Evolutionary conservation across 2,888 invertebrate species (phyloP).

Genomic region (Cheilosia urbana): DNA sequence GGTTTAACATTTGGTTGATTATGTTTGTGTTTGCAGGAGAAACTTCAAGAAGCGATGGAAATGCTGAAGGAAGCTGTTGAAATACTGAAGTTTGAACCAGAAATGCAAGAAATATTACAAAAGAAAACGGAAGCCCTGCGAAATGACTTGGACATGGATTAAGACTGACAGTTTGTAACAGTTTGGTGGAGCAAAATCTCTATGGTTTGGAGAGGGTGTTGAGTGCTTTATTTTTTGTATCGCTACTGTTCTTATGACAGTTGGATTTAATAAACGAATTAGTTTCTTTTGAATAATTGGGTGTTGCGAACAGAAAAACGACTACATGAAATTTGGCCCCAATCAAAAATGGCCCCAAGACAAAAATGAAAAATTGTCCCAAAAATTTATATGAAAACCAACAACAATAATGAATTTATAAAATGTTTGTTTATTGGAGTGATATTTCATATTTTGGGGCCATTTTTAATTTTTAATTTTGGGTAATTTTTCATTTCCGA

Average conservation of each 20-base stretch:
- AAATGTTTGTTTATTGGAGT: too few relatives aligned
- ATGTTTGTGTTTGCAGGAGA: constrained; percentile 82
- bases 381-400: too few relatives aligned
- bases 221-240: background rate
- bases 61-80: constrained; percentile 86
- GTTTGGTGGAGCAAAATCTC: background rate
- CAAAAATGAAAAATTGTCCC: too few relatives aligned
- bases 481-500: too few relatives aligned
- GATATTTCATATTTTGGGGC: too few relatives aligned
- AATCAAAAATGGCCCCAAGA: too few relatives aligned
- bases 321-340: too few relatives aligned
- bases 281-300: background rate
- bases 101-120: constrained; percentile 85
- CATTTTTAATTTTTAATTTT: too few relatives aligned
- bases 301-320: background rate
- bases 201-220: background rate
- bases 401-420: too few relatives aligned
- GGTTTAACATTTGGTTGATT: background rate
- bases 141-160: constrained; percentile 79
- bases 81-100: constrained; percentile 86
- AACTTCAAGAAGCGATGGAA: constrained; percentile 85
- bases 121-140: constrained; percentile 84
- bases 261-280: background rate
- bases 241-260: background rate
- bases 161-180: constrained; percentile 40